Evolutionary conservation across 2,113 vertebrate species (phyloP), one percentile per base, ranked within the genome.

Genomic region (Hystrix brachyura): DNA sequence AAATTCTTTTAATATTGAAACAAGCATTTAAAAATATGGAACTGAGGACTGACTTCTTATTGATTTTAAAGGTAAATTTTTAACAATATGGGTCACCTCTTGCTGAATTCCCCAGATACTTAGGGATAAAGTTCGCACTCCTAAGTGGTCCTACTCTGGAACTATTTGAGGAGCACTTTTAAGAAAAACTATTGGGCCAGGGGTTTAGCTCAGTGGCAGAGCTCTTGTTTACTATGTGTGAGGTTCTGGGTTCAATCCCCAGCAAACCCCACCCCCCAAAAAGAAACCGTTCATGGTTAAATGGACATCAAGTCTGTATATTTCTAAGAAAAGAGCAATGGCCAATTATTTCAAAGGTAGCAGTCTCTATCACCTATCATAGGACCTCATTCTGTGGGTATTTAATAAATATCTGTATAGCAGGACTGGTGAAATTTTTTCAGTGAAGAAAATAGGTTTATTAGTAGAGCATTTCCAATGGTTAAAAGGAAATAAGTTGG

Each of bases 1-100:
- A 87, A 32, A 83, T 83, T 53, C 90, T 91, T 91, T 95, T 69
- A 88, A 62, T 94, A 76, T 51, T 87, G 55, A 91, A 91, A 83
- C 57, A 83, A 88, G 67, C 67, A 32, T 83, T 95, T 64, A 60
- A 27, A 74, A 13, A 83, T 87, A 60, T 82, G 57, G n/a, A 43
- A 12, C 51, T 86, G 43, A 90, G 53, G 80, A 23, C 38, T 87
- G 53, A 32, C 65, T 89, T 88, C 48, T 91, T 80, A 69, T 11
- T 48, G 87, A 72, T 64, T 91, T 95, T 67, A 25, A 86, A 79
- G 74, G 62, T 48, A 88, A 57, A 38, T 90, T 82, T 93, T 88
- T 62, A 78, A 53, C 27, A 67, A 18, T 64, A 79, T 89, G 78
- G 60, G 51, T 62, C 17, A 60, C 12, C 46, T 94, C 72, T 81